These are phyloP conservation scores for Norana najaformis DNA, from an alignment of 2,888 invertebrate genomes.

Conservation along the genomic window DNA sequence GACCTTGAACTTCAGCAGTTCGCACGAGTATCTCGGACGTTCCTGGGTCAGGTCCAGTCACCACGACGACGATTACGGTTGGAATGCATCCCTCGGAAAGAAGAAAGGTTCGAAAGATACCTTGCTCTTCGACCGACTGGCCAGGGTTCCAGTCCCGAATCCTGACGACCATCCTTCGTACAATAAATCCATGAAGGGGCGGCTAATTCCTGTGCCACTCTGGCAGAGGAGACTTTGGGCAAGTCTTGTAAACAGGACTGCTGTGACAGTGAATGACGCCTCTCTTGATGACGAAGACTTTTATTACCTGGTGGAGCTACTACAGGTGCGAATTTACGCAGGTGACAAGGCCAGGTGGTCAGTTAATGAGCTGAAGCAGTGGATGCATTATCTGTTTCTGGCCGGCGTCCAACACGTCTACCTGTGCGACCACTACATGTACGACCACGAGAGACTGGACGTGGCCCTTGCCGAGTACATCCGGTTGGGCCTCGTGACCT, in stretches of 20 bases:
- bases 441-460: slow-evolving; percentile 34
- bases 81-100: slow-evolving; percentile 14
- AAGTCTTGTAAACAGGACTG: neutral
- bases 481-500: slow-evolving; percentile 38
- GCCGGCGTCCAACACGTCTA: slow-evolving; percentile 42
- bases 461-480: slow-evolving; percentile 33
- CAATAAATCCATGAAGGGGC: slow-evolving; percentile 9
- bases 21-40: neutral
- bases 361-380: slow-evolving; percentile 41
- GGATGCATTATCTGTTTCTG: slow-evolving; percentile 42
- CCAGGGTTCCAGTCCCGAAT: neutral
- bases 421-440: slow-evolving; percentile 42
- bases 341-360: slow-evolving; percentile 42
- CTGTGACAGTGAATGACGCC: neutral
- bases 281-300: neutral
- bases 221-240: slow-evolving; percentile 32
- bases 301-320: slow-evolving; percentile 25
- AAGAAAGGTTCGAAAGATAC: neutral
- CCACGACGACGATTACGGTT: neutral
- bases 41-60: neutral
- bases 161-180: slow-evolving; percentile 21
- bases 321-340: slow-evolving; percentile 41
- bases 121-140: neutral
- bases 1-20: neutral
- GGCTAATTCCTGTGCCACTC: slow-evolving; percentile 24